Base-by-base conservation (phyloP, 2,113 vertebrate species). In the Eulacestoma nigropectus region DNA sequence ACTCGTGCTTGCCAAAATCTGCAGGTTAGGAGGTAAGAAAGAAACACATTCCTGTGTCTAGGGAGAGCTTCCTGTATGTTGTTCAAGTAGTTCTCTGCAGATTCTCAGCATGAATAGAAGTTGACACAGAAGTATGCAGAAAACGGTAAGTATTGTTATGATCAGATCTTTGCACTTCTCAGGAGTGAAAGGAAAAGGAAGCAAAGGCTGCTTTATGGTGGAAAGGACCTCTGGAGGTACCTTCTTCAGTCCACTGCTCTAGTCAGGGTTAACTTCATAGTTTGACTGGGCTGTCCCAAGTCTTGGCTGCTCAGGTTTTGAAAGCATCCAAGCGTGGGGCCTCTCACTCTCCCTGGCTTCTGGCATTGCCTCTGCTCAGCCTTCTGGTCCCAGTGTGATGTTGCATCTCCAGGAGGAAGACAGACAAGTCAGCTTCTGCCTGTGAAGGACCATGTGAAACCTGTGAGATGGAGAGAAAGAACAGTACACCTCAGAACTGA, bases 301-400 rank as follows among this genome's bases (percentile, higher is more conserved):
- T 10, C 19, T 56, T 32, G 21, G 39, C 53, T n/a, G 12, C 33
- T 41, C 7, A 6, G 7, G 6, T 83, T 95, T 78, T 67, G 52
- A 55, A 82, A 62, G 49, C 1, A 4, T 39, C 22, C 46, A 44
- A 7, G 9, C 15, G 1, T 56, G 50, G 11, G 8, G 17, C 9
- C 7, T 49, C 10, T 32, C 18, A 22, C 6, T 20, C 19, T 75
- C 6, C 33, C 15, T 0, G 1, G 39, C 52, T 49, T 74, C 69
- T 67, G 44, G 29, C 12, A 8, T 69, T 41, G 27, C n/a, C 5
- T 68, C 32, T 81, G 32, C 69, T 91, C 12, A 56, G 37, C 25
- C 37, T 78, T 8, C 35, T 85, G 35, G 7, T 82, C 29, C 46
- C 37, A 30, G 9, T 0, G 0, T n/a, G 52, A 15, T 70, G 30